phyloP scores from a whole-genome alignment of 2,888 invertebrate genomes.

The Tipula confusa region DNA sequence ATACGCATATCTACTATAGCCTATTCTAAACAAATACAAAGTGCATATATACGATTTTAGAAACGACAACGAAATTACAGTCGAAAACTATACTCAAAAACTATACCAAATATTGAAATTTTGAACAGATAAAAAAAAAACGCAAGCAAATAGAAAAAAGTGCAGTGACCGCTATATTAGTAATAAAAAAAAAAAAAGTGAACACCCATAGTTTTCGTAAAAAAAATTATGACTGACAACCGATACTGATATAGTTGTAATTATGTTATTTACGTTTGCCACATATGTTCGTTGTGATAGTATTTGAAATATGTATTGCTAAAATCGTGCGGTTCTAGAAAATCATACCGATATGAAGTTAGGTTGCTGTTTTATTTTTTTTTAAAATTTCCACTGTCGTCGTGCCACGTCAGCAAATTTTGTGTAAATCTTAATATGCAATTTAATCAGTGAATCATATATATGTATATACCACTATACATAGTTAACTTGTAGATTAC shows the following conservation, averaged over 20 bases:
- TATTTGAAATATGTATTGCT: neutral
- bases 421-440: too few relatives aligned
- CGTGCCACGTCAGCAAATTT: too few relatives aligned
- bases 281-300: neutral
- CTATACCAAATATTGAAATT: neutral
- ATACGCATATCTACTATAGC: neutral
- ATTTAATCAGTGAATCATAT: too few relatives aligned
- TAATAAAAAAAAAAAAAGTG: neutral
- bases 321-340: too few relatives aligned
- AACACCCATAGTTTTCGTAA: neutral
- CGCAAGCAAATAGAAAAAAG: neutral
- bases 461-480: too few relatives aligned
- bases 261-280: neutral
- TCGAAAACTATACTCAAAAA: neutral
- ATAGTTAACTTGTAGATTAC: too few relatives aligned
- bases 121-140: neutral
- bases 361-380: too few relatives aligned
- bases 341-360: too few relatives aligned
- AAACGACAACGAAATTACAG: neutral
- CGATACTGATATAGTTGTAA: neutral
- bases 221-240: neutral
- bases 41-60: neutral
- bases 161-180: conserved; percentile 25
- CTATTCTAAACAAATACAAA: conserved; percentile 1
- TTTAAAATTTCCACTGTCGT: too few relatives aligned